Evolutionary conservation across 2,113 vertebrate species (phyloP).

Genomic region (Synodontis membranacea): DNA sequence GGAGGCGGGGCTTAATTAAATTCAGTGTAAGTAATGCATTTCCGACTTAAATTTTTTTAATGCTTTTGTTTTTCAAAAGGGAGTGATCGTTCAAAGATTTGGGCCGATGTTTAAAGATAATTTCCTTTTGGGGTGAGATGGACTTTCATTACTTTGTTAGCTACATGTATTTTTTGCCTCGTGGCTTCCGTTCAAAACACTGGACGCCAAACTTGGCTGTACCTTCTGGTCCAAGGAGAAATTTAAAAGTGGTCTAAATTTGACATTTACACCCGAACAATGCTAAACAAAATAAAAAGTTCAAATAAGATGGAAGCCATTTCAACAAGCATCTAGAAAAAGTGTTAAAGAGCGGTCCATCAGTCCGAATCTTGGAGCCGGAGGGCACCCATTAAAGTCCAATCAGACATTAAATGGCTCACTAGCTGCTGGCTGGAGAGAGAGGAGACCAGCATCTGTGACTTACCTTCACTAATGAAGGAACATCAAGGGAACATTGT

Average conservation of each 20-base stretch:
- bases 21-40: not conserved
- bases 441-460: not conserved
- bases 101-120: not conserved
- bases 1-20: not conserved
- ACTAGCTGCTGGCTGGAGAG: conserved; percentile 51
- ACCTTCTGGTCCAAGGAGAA: not conserved
- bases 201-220: not conserved
- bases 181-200: not conserved
- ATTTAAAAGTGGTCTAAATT: not conserved
- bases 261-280: not conserved
- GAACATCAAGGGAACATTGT: not conserved
- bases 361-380: not conserved
- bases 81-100: not conserved
- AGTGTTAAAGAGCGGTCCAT: not conserved
- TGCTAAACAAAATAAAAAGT: not conserved
- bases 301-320: not conserved
- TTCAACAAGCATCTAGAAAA: not conserved
- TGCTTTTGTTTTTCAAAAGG: not conserved
- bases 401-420: conserved; percentile 57
- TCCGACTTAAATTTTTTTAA: not conserved
- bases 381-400: conserved; percentile 49
- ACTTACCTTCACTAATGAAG: not conserved
- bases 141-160: not conserved
- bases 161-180: not conserved
- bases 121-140: not conserved